A percentile compares a stretch with the other conserved stretches of the same genome.
These are phyloP conservation scores for Stichodactyla helianthus DNA, from an alignment of 64 coral and sea anemone species.

Conservation along the genomic window DNA sequence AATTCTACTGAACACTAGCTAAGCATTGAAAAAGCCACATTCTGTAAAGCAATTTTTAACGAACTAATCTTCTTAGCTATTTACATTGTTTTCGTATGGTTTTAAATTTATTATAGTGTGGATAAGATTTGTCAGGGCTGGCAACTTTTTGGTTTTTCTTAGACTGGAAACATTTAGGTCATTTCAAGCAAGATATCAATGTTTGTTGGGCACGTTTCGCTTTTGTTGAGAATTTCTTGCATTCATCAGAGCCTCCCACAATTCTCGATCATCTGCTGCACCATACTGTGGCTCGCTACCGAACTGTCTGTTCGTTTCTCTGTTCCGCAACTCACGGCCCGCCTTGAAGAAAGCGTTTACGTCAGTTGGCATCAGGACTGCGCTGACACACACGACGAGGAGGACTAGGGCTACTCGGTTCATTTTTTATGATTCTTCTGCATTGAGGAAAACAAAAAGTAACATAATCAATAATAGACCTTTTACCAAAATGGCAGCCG, in stretches of 20 bases:
- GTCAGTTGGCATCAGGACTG: background rate
- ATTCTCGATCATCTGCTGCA: background rate
- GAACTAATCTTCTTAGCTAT: background rate
- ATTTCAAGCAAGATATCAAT: background rate
- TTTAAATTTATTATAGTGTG: background rate
- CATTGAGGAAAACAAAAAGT: background rate
- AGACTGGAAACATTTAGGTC: background rate
- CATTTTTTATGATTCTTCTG: background rate
- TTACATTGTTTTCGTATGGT: background rate
- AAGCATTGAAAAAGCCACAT: background rate
- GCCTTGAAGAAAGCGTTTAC: constrained; percentile 12
- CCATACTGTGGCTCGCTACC: background rate
- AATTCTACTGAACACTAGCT: background rate
- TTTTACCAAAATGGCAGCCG: too few relatives aligned
- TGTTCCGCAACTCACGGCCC: background rate
- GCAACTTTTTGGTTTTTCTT: background rate
- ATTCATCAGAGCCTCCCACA: background rate
- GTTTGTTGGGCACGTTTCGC: background rate
- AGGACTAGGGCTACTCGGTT: constrained; percentile 13
- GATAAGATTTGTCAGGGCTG: too few relatives aligned
- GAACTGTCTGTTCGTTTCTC: background rate
- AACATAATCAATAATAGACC: too few relatives aligned
- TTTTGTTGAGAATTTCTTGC: background rate
- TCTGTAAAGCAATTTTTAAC: background rate
- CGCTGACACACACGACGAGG: constrained; percentile 16